Evolutionary conservation across 1,140 invertebrate species (phyloP).

Genomic region (Drosophila neocordata): DNA sequence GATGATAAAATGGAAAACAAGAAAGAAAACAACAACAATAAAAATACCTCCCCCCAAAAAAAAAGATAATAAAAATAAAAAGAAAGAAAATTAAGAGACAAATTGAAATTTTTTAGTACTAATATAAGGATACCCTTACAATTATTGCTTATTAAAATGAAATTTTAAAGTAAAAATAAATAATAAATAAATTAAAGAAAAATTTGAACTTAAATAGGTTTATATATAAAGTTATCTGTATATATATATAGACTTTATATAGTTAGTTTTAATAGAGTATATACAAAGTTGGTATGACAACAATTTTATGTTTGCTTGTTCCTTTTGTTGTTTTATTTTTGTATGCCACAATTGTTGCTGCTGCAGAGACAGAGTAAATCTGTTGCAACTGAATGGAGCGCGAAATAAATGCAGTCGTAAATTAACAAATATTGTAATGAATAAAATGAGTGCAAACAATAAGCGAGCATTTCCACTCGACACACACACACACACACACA

Average conservation of each 20-base stretch:
- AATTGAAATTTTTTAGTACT: neutral
- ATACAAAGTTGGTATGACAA: too few species aligned
- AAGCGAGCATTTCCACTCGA: neutral
- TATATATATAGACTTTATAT: too few species aligned
- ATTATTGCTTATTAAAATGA: neutral
- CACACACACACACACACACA: too few species aligned
- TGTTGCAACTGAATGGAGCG: constrained; percentile 7
- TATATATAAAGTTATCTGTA: too few species aligned
- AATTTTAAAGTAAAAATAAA: too few species aligned
- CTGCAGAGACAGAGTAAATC: constrained; percentile 1
- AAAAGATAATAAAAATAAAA: neutral
- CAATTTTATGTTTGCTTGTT: neutral
- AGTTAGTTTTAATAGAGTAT: too few species aligned
- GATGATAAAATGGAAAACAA: constrained; percentile 4
- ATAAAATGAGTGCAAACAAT: constrained; percentile 7
- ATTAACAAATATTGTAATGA: constrained; percentile 12
- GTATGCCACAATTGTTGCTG: neutral
- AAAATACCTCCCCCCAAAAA: neutral
- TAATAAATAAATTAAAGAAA: too few species aligned
- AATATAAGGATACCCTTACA: neutral
- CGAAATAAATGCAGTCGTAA: constrained; percentile 8
- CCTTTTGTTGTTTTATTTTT: neutral
- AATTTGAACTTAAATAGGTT: too few species aligned
- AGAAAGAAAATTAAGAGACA: neutral
- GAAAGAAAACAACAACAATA: neutral